Base-by-base conservation (phyloP, 2,113 vertebrate genomes). In the Mus pahari region DNA sequence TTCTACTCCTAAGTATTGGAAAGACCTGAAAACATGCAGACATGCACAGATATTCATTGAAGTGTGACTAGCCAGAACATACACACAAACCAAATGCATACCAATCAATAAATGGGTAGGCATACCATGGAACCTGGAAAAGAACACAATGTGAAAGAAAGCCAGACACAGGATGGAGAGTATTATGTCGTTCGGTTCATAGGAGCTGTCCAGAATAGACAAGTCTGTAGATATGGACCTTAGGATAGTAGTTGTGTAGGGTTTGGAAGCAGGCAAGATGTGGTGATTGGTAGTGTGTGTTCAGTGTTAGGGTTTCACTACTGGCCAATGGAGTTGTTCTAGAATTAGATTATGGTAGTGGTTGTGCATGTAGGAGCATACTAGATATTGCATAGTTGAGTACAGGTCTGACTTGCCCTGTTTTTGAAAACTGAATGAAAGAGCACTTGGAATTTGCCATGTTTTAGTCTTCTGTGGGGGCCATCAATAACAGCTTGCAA, bases 331-430 rank as follows among this genome's bases (percentile, higher is more conserved):
- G 36, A 24, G 90, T 84, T 70, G 42, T 60, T 89, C 73, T 88
- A 75, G 94, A 90, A 93, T 94, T 73, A 93, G 28, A 73, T 95
- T 42, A 77, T 73, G 58, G 53, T 36, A 20, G 14, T 26, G n/a
- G 53, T 24, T 71, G 60, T 33, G 77, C 20, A 82, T 42, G 39
- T 71, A 7, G 66, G 45, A 81, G 75, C 87, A 33, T 31, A 86
- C 84, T 88, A 14, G 78, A 83, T 89, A 73, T 55, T 17, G 9
- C 12, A 71, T 1, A 20, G 82, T n/a, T 79, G 55, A 92, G 75
- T 58, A 8, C 5, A 19, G 73, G 13, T 12, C 39, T 87, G 39
- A 74, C 28, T 86, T 91, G 36, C 8, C 53, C 39, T 94, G 28
- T 42, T 73, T 92, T 91, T 74, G 42, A 87, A 92, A 93, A 93